These are phyloP conservation scores for Drosophila incognita DNA, from an alignment of 2,888 invertebrate species.

Conservation along the genomic window DNA sequence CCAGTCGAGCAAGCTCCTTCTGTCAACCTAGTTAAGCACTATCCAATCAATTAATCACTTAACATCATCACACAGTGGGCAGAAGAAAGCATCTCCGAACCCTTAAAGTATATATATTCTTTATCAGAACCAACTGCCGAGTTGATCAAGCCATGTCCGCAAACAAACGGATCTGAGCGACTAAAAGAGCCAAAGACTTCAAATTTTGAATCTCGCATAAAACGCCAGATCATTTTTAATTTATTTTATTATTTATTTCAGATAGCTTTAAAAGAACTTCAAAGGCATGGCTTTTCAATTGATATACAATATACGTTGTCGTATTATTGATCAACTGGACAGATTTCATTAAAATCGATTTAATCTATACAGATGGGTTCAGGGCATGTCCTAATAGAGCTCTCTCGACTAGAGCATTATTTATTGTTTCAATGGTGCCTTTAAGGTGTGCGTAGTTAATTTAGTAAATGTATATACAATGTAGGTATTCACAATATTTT, in stretches of 20 bases:
- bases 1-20: neutral
- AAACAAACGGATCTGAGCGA: neutral
- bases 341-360: neutral
- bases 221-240: neutral
- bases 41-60: neutral
- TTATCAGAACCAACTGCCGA: neutral
- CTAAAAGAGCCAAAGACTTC: neutral
- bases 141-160: neutral
- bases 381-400: neutral
- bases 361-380: neutral
- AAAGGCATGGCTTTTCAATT: neutral
- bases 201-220: neutral
- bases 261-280: neutral
- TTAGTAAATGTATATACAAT: neutral
- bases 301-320: neutral
- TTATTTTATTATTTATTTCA: neutral
- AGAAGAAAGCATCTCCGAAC: neutral
- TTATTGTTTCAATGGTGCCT: neutral
- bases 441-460: neutral
- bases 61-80: neutral
- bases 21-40: no score
- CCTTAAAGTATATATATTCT: neutral
- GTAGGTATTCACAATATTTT: conserved; percentile 1
- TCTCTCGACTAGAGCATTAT: neutral
- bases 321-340: neutral